Base-by-base conservation (phyloP, 2,888 invertebrate species). In the Cephalotes varians region DNA sequence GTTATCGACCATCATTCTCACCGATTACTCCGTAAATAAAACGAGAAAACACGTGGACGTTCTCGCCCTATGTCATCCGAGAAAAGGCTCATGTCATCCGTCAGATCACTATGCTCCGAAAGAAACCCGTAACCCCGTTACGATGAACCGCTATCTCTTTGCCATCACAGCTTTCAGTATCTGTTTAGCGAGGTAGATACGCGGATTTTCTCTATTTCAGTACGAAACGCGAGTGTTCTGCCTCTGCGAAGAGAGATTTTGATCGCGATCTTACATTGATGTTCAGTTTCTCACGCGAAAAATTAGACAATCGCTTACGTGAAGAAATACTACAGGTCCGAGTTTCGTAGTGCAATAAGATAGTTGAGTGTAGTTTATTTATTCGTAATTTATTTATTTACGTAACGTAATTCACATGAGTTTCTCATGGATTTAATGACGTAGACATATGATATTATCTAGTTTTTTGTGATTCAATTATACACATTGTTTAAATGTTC, bases 21-120 rank as follows among this genome's bases (percentile, higher is more conserved):
- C 18, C 9, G 28, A 18, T 31, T 28, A 40, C 40, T 65, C 71
- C 25, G 56, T 34, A 71, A 69, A 77, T 77, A 21, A 54, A 77
- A 12, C 12, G 54, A 40, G 31, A 71, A 77, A 71, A 71, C 77
- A 77, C 54, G 10, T 77, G 77, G 71, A 71, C 71, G 76, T 77
- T 77, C 77, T 77, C 77, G 77, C 71, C 71, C 40, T 71, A 69
- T 77, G 77, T 77, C 77, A 77, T 71, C 31, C 44, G 44, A 44
- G 71, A 77, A 77, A 44, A 31, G 40, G 21, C 3, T 44, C 54
- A 44, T 44, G 69, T 77, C 77, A 77, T 56, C 69, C 7, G 21
- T 37, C 65, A 51, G 10, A 76, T 77, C 25, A 34, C 2, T 21
- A 28, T 69, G 56, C 15, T 76, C 74, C 21, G 25, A 56, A 77